These are phyloP conservation scores for Nothocercus julius DNA, from an alignment of 2,113 vertebrate species.

Conservation along the genomic window DNA sequence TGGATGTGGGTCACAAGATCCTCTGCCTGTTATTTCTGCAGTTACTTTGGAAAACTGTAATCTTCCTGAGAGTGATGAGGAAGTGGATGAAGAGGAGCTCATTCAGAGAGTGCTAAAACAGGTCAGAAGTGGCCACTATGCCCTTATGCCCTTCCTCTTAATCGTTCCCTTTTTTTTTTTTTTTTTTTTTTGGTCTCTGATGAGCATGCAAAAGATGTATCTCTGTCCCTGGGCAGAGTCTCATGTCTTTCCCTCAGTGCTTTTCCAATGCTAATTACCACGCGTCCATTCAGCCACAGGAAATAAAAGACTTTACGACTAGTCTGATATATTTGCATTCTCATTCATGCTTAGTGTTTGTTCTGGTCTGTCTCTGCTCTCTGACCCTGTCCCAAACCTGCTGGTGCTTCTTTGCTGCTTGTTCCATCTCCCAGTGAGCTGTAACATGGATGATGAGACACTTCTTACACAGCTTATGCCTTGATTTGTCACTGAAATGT, in stretches of 20 bases:
- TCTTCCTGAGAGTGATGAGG: slow-evolving; percentile 90
- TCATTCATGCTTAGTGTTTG: neutral
- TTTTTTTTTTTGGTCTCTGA: neutral
- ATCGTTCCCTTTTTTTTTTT: neutral
- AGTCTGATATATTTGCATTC: neutral
- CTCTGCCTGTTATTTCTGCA: slow-evolving; percentile 58
- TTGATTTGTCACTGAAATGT: neutral
- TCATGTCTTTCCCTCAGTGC: neutral
- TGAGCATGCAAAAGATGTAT: neutral
- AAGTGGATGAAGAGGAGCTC: slow-evolving; percentile 88
- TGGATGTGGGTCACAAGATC: neutral
- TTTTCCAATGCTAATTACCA: neutral
- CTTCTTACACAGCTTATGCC: neutral
- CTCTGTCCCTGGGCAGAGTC: neutral
- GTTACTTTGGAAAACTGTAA: slow-evolving; percentile 84
- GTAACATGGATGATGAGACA: neutral
- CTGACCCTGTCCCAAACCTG: neutral
- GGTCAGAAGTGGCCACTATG: slow-evolving; percentile 72
- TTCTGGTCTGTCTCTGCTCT: neutral
- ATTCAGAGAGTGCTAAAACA: slow-evolving; percentile 87
- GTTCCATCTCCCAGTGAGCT: neutral
- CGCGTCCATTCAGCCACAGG: neutral
- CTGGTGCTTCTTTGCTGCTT: neutral
- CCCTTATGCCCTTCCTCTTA: neutral
- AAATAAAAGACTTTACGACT: neutral